A percentile compares a stretch with the other conserved stretches of the same genome.
Evolutionary conservation across 2,888 invertebrate genomes (phyloP).

Genomic region (Pterostichus madidus): DNA sequence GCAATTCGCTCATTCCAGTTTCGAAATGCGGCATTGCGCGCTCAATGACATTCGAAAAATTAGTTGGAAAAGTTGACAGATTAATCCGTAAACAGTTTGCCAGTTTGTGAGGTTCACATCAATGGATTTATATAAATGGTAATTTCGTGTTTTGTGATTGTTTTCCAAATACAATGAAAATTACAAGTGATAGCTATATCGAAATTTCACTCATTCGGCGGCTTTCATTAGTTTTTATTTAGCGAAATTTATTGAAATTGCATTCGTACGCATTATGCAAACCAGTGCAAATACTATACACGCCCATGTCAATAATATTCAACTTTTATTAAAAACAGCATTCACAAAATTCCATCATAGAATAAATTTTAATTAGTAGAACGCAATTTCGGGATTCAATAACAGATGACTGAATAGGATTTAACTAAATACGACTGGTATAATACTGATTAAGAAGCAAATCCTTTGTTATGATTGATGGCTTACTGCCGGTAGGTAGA

Average conservation of each 20-base stretch:
- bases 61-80: constrained; percentile 35
- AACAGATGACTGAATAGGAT: not conserved
- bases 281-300: not conserved
- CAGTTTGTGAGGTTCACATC: constrained; percentile 37
- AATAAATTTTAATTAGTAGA: constrained; percentile 34
- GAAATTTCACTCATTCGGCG: constrained; percentile 10
- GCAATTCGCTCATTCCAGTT: not conserved
- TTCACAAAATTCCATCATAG: constrained; percentile 11
- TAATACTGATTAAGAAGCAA: too few relatives aligned
- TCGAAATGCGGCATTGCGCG: not conserved
- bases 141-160: constrained; percentile 45
- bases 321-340: not conserved
- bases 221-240: constrained; percentile 34
- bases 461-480: too few relatives aligned
- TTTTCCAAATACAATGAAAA: constrained; percentile 28
- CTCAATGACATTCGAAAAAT: constrained; percentile 32
- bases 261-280: not conserved
- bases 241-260: constrained; percentile 32
- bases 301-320: not conserved
- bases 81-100: constrained; percentile 31
- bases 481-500: too few relatives aligned
- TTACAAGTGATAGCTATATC: constrained; percentile 37
- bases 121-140: constrained; percentile 41
- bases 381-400: not conserved
- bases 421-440: not conserved